Evolutionary conservation across 1,140 invertebrate genomes (phyloP).

Genomic region (Ceratina japonica): DNA sequence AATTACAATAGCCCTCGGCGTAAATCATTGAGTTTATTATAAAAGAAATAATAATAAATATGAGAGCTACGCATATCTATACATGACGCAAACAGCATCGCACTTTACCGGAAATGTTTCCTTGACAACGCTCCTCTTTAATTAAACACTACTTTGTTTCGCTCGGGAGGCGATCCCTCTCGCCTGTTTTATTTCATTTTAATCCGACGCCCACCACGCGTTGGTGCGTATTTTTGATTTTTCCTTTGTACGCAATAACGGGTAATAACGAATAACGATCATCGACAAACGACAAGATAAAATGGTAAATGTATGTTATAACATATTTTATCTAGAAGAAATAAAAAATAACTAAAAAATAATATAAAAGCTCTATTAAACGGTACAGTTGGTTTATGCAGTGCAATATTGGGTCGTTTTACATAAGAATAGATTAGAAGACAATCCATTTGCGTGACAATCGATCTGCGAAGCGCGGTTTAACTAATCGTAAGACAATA

Average conservation of each 20-base stretch:
- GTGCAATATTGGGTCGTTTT: too few species aligned
- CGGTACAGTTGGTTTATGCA: too few species aligned
- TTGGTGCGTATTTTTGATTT: not conserved
- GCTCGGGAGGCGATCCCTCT: not conserved
- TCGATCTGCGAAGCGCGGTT: not conserved
- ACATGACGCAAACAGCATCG: too few species aligned
- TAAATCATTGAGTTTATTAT: too few species aligned
- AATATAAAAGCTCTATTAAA: too few species aligned
- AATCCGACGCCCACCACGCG: conserved; percentile 13
- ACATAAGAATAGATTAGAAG: too few species aligned
- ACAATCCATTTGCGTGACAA: not conserved
- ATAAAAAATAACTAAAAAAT: too few species aligned
- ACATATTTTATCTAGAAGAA: too few species aligned
- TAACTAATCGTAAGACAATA: not conserved
- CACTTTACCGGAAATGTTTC: too few species aligned
- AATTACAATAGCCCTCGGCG: too few species aligned
- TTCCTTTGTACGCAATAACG: conserved; percentile 10
- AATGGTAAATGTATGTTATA: too few species aligned
- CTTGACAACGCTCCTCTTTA: not conserved
- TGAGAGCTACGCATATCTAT: not conserved
- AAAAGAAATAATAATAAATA: not conserved
- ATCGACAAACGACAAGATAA: too few species aligned
- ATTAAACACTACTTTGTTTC: conserved; percentile 9
- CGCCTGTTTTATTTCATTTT: conserved; percentile 1
- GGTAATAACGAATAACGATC: not conserved